Evolutionary conservation across 2,888 invertebrate genomes (phyloP), one percentile per base, ranked within the genome.

Genomic region (Pachycephus smyrnensis): DNA sequence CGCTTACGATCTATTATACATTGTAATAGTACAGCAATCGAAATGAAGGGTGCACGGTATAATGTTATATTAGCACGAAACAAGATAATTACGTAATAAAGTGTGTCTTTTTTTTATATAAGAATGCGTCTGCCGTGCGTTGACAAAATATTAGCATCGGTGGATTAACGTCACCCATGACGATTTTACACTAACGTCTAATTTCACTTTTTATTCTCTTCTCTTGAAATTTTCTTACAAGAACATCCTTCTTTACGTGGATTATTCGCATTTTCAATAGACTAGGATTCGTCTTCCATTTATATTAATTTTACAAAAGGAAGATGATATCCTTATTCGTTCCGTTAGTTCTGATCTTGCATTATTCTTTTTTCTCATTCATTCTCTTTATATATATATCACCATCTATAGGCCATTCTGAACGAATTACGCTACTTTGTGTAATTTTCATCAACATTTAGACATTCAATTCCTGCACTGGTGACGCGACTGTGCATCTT

Each of bases 391-490:
- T 31, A 11, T 71, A 69, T 30, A 69, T 30, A 31, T 69, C 1
- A 32, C 30, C 23, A n/a, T 71, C 30, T 30, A 30, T 30, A 71
- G 71, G 71, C 30, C 71, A 71, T 11, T 71, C 71, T 23, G 12
- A 23, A 30, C 15, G 30, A 71, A 23, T 33, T 71, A 71, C 4
- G 12, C 23, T 71, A 71, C 31, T 71, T 71, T 71, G 71, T 71
- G 71, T 30, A 71, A 31, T 71, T 31, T 71, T 32, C 71, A 71
- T 71, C 15, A 30, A 71, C 33, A 30, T 33, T 32, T 71, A 55
- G 33, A 71, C 71, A 71, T 31, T 71, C 71, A 71, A 71, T 71
- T 71, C 71, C 71, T 71, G 33, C 71, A 33, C 71, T 30, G 71
- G 23, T 23, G 15, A 71, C 30, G 71, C 71, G 71, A 33, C 15